Conservation (phyloP, 2,888 invertebrate species). For the Megalurothrips usitatus region DNA sequence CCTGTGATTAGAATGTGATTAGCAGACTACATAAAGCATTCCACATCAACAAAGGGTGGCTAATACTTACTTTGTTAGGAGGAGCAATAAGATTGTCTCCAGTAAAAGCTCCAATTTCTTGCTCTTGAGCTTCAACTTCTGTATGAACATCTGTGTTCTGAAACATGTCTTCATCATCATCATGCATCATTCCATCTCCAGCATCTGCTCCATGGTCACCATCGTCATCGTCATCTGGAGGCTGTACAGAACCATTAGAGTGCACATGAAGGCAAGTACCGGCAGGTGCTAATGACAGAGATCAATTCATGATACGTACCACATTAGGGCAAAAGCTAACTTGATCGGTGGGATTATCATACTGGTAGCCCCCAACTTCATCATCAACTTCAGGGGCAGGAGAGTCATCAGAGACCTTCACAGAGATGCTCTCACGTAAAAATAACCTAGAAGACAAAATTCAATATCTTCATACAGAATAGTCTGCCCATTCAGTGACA, state of each 20-base stretch:
- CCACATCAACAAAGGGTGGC: too few relatives aligned
- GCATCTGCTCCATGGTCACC: conserved; percentile 42
- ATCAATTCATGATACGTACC: conserved; percentile 38
- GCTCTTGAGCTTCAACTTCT: conserved; percentile 45
- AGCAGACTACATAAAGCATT: not conserved
- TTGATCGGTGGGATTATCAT: conserved; percentile 53
- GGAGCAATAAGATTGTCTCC: conserved; percentile 60
- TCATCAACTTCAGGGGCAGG: conserved; percentile 41
- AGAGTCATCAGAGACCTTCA: conserved; percentile 31
- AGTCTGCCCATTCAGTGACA: not conserved
- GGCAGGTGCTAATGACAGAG: not conserved
- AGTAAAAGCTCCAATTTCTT: conserved; percentile 43
- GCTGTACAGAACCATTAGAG: conserved; percentile 33
- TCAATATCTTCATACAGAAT: conserved; percentile 31
- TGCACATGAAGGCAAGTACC: conserved; percentile 27
- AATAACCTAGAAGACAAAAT: not conserved
- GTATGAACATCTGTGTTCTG: conserved; percentile 37
- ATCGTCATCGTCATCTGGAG: conserved; percentile 43
- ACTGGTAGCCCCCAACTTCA: conserved; percentile 50
- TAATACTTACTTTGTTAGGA: conserved; percentile 54
- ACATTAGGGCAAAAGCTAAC: conserved; percentile 51
- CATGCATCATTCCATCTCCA: conserved; percentile 39
- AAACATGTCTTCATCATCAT: conserved; percentile 44
- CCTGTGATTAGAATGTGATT: conserved; percentile 47
- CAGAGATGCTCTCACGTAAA: conserved; percentile 20